Percentiles rank a stretch among this genome's conserved stretches.
These are phyloP conservation scores for Megalops atlanticus DNA, from an alignment of 2,113 vertebrate genomes.

Conservation along the genomic window DNA sequence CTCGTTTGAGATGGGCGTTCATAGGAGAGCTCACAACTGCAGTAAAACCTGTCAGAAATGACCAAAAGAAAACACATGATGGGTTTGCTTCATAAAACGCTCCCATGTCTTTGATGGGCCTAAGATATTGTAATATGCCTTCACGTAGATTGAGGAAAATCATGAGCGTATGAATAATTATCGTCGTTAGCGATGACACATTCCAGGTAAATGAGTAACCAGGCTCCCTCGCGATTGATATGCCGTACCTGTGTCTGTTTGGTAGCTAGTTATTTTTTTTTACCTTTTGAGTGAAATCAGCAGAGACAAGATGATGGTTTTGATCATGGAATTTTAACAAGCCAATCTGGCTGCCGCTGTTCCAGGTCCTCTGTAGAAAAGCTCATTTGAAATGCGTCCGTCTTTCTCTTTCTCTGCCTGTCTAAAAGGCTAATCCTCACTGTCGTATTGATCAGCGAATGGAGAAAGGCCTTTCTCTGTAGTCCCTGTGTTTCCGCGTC, in stretches of 20 bases:
- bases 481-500: neutral
- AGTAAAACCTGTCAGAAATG: neutral
- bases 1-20: neutral
- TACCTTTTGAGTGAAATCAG: slow-evolving; percentile 13
- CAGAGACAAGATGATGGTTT: neutral
- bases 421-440: neutral
- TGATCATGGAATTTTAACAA: slow-evolving; percentile 5
- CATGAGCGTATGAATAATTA: slow-evolving; percentile 11
- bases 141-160: neutral
- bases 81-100: neutral
- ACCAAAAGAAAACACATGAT: neutral
- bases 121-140: neutral
- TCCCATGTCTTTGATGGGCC: neutral
- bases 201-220: neutral
- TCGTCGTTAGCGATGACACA: neutral
- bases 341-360: neutral
- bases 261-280: neutral
- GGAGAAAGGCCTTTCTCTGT: neutral
- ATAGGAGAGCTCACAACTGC: neutral
- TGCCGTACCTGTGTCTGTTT: neutral
- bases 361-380: neutral
- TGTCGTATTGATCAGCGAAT: neutral
- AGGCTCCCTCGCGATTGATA: neutral
- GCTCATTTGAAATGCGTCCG: neutral
- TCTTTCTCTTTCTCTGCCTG: neutral